Conservation (phyloP, 1,140 invertebrate genomes). For the Bombus vancouverensis region DNA sequence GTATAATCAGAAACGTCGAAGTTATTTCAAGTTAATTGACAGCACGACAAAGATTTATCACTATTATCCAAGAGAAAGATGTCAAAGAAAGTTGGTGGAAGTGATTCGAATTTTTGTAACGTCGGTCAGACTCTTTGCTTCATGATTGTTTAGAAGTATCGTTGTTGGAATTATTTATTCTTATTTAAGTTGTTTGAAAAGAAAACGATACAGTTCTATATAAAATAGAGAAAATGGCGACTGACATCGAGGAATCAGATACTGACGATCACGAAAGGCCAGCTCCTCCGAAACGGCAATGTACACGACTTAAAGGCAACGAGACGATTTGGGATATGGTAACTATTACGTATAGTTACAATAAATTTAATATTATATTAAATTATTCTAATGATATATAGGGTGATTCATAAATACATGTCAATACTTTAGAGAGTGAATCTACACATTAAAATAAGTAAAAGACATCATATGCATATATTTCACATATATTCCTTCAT, state of each 20-base stretch:
- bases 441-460: too few species aligned
- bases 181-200: not conserved
- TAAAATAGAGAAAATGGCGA: conserved; percentile 75
- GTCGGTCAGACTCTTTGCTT: not conserved
- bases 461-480: too few species aligned
- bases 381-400: too few species aligned
- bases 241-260: conserved; percentile 78
- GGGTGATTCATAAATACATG: too few species aligned
- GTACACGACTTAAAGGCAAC: conserved; percentile 58
- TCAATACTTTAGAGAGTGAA: too few species aligned
- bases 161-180: not conserved
- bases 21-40: not conserved
- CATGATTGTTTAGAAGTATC: not conserved
- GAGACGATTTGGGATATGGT: conserved; percentile 66
- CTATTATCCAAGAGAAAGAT: not conserved
- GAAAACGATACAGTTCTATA: not conserved
- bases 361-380: not conserved
- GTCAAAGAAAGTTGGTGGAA: not conserved
- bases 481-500: too few species aligned
- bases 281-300: conserved; percentile 73
- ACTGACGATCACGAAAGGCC: conserved; percentile 73
- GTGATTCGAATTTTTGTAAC: not conserved
- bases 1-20: not conserved
- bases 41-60: not conserved
- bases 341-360: conserved; percentile 37